phyloP scores from a whole-genome alignment of 1,140 invertebrate species.

The Homarus americanus region DNA sequence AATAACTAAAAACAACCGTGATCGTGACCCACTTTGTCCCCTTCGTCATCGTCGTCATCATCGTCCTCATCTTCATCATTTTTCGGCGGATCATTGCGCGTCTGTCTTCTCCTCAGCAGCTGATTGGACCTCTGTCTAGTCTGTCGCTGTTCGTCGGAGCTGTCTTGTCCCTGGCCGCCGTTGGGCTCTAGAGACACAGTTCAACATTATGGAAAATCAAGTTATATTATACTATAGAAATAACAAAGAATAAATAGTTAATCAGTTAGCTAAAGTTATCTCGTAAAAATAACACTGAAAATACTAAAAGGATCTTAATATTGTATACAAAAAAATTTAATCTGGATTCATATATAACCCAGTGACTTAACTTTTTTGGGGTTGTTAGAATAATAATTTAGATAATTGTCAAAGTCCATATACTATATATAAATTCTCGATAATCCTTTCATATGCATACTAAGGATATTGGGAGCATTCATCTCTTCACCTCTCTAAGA shows the following conservation, averaged over 20 bases:
- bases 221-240: background rate
- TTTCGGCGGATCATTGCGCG: slow-evolving; percentile 12
- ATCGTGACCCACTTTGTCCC: slow-evolving; percentile 16
- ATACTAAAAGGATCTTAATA: too few relatives aligned
- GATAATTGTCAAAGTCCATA: too few relatives aligned
- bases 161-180: slow-evolving; percentile 18
- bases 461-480: too few relatives aligned
- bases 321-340: too few relatives aligned
- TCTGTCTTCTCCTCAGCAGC: slow-evolving; percentile 21
- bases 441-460: too few relatives aligned
- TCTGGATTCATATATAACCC: too few relatives aligned
- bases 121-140: slow-evolving; percentile 26
- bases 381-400: too few relatives aligned
- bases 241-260: background rate
- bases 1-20: background rate
- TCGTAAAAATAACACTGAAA: too few relatives aligned
- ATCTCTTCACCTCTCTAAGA: too few relatives aligned
- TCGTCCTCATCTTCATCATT: slow-evolving; percentile 35
- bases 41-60: slow-evolving; percentile 42
- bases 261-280: too few relatives aligned
- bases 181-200: slow-evolving; percentile 20
- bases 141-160: slow-evolving; percentile 15
- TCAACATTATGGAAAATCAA: background rate
- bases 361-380: too few relatives aligned
- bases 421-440: too few relatives aligned